Evolutionary conservation across 2,797 vertebrate genomes (phyloP), one percentile per base, ranked within the genome.

Genomic region (Sebastes minor): DNA sequence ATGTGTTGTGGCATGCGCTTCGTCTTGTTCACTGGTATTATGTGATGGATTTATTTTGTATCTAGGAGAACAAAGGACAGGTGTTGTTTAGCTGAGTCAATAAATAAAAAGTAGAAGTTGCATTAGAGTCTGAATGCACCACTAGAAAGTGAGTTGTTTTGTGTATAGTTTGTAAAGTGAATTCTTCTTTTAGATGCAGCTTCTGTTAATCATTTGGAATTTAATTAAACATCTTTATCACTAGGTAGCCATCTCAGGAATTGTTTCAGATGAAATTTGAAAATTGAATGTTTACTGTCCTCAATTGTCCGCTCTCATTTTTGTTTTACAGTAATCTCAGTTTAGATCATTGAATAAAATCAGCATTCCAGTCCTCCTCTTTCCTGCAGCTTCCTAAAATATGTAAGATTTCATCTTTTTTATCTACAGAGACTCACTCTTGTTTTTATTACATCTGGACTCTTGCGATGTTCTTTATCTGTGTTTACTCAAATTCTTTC

Each of bases 371-470:
- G 12, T 42, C 32, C 4, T 56, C 57, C 32, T 10, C 57, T 52
- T 52, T 18, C 33, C 30, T 79, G 60, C 32, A 73, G 61, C 33
- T 28, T 72, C n/a, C 13, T 52, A 57, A 76, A 76, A 55, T 33
- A 5, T 30, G 25, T 8, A 20, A 78, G 33, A 71, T 81, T 61
- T 18, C 10, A 83, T 74, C 16, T 67, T 60, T 53, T 74, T 68
- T 27, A 64, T 76, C 64, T 27, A n/a, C 27, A 74, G 28, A 64
- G 14, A 42, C 35, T 57, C 18, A 9, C 11, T 64, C 22, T 3
- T 70, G 60, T 33, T 66, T 79, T 82, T 74, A 62, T 82, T 74
- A 49, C 18, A n/a, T n/a, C 35, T 22, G 23, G 33, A 62, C 25
- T 46, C 5, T 52, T 62, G 27, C 28, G 30, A 30, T 35, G 8